phyloP scores from a whole-genome alignment of 2,797 vertebrate genomes.

The Tapera naevia region DNA sequence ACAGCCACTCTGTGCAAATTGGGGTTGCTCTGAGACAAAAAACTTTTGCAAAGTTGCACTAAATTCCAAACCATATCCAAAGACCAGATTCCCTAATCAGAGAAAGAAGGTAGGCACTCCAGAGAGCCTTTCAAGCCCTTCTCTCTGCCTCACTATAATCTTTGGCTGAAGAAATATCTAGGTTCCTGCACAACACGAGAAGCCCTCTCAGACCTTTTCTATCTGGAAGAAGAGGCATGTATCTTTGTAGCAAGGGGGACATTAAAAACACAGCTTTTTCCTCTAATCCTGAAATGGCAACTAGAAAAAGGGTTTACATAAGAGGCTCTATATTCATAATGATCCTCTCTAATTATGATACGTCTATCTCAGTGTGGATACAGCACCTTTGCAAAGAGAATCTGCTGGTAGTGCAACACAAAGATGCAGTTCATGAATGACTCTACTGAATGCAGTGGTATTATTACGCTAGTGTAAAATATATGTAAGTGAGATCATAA shows the following conservation, averaged over 20 bases:
- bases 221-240: not conserved
- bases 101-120: not conserved
- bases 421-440: not conserved
- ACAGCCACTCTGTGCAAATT: fast-evolving
- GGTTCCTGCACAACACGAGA: not conserved
- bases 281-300: not conserved
- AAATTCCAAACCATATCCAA: not conserved
- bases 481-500: slow-evolving; percentile 46
- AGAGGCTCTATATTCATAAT: not conserved
- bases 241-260: not conserved
- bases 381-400: not conserved
- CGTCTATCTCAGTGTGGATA: not conserved
- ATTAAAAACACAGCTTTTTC: not conserved
- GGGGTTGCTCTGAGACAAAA: not conserved
- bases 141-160: not conserved
- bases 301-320: not conserved
- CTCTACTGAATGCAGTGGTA: not conserved
- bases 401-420: not conserved
- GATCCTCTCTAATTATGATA: not conserved
- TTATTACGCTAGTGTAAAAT: slow-evolving; percentile 22
- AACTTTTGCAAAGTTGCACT: not conserved
- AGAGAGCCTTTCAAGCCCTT: not conserved
- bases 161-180: not conserved
- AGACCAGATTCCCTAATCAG: not conserved
- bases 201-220: not conserved